Percentiles rank a stretch among this genome's conserved stretches.
Conservation (phyloP, 2,113 vertebrate species). For the Furnarius figulus region DNA sequence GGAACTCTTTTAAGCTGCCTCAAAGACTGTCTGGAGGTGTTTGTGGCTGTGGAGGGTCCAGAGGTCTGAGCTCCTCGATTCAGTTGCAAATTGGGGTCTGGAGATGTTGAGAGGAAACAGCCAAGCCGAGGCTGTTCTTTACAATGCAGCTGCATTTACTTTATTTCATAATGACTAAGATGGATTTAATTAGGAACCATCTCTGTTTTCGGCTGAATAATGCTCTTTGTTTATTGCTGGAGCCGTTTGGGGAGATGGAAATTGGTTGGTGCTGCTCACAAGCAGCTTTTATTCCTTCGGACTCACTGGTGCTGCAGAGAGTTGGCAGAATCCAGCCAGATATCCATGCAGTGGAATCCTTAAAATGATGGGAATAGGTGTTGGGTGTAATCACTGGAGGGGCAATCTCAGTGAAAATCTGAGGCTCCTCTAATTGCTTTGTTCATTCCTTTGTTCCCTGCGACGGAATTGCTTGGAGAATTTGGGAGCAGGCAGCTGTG, state of each 20-base stretch:
- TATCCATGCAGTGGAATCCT: neutral
- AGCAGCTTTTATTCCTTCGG: neutral
- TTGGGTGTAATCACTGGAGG: neutral
- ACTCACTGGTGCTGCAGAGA: neutral
- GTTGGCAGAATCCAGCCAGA: neutral
- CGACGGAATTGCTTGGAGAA: neutral
- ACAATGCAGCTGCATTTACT: neutral
- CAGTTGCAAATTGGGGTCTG: neutral
- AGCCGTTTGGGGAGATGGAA: neutral
- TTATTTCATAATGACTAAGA: neutral
- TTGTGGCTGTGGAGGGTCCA: neutral
- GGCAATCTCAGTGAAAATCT: neutral
- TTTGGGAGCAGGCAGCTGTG: neutral
- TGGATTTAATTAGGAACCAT: conserved; percentile 26
- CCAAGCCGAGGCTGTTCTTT: neutral
- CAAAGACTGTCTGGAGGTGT: neutral
- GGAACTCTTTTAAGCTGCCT: neutral
- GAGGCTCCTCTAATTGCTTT: neutral
- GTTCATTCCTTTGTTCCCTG: neutral
- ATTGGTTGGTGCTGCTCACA: neutral
- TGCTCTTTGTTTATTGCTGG: conserved; percentile 19
- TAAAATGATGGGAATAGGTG: neutral
- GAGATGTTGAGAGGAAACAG: neutral
- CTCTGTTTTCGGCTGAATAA: conserved; percentile 14
- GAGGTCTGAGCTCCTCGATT: neutral